Conservation (phyloP, 1,140 invertebrate species). For the Macrobrachium rosenbergii region DNA sequence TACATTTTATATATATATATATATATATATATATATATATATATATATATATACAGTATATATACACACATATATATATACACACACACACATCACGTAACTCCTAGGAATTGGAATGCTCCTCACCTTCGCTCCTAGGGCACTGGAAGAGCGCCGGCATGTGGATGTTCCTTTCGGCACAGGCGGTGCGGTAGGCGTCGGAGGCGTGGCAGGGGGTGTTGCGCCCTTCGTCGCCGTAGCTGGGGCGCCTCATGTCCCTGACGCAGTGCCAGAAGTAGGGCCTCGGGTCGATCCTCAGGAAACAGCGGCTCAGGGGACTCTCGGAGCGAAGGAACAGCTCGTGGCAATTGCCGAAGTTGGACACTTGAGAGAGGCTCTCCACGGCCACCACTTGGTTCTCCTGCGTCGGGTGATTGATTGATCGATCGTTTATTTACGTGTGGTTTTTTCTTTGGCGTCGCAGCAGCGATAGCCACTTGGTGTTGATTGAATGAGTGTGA, state of each 20-base stretch:
- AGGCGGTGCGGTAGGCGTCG: slow-evolving; percentile 23
- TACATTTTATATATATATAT: too few relatives aligned
- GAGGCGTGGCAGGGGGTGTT: slow-evolving; percentile 21
- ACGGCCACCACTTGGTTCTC: slow-evolving; percentile 22
- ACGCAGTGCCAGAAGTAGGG: slow-evolving; percentile 49
- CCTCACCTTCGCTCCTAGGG: not conserved
- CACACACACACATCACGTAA: not conserved
- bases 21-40: too few relatives aligned
- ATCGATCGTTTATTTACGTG: not conserved
- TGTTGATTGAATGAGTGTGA: too few relatives aligned
- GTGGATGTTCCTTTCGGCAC: not conserved
- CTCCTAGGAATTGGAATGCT: not conserved
- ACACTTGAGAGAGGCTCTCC: not conserved
- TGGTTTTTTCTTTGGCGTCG: not conserved
- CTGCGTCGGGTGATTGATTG: not conserved
- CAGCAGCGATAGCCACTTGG: too few relatives aligned
- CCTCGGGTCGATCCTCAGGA: slow-evolving; percentile 18
- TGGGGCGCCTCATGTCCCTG: slow-evolving; percentile 16
- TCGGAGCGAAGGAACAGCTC: slow-evolving; percentile 6
- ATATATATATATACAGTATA: too few relatives aligned
- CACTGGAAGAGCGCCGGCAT: slow-evolving; percentile 13
- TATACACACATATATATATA: too few relatives aligned
- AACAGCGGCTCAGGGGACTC: slow-evolving; percentile 35
- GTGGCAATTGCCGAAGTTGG: not conserved
- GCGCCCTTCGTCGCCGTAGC: not conserved